phyloP scores from a whole-genome alignment of 2,113 vertebrate genomes.

The Vireo altiloquus region DNA sequence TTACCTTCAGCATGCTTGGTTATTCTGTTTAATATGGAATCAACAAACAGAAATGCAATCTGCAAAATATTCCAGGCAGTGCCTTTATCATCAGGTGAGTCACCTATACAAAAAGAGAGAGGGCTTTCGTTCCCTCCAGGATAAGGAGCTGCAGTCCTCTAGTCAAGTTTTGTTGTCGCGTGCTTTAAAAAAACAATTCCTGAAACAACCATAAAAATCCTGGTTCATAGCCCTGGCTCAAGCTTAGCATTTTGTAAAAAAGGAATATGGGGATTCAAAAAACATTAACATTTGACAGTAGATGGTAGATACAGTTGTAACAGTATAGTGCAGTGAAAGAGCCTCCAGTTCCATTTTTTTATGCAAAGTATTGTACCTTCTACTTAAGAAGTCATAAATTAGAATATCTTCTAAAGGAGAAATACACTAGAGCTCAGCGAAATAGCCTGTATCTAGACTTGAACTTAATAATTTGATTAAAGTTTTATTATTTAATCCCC shows the following conservation, averaged over 20 bases:
- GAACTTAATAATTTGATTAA: slow-evolving; percentile 47
- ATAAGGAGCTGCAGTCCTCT: neutral
- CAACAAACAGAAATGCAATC: slow-evolving; percentile 78
- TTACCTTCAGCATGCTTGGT: slow-evolving; percentile 79
- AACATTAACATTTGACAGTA: neutral
- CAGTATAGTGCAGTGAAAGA: neutral
- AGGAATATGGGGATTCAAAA: slow-evolving; percentile 9
- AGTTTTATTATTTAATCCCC: neutral
- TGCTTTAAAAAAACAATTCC: slow-evolving; percentile 44
- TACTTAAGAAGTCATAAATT: slow-evolving; percentile 16
- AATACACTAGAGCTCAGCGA: slow-evolving; percentile 14
- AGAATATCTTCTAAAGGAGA: neutral
- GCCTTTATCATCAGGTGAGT: slow-evolving; percentile 67
- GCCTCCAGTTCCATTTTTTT: slow-evolving; percentile 12
- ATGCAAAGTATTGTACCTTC: slow-evolving; percentile 31
- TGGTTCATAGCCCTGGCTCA: neutral
- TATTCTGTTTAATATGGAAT: slow-evolving; percentile 79
- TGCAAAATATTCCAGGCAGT: slow-evolving; percentile 76
- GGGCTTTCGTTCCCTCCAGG: neutral
- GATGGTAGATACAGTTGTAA: neutral
- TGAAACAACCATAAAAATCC: slow-evolving; percentile 43
- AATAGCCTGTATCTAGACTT: slow-evolving; percentile 14
- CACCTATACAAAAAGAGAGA: slow-evolving; percentile 46
- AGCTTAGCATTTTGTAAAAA: slow-evolving; percentile 8
- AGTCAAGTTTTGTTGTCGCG: neutral